These are phyloP conservation scores for Lepilemur septentrionalis DNA, from an alignment of 2,797 vertebrate genomes.

Conservation along the genomic window DNA sequence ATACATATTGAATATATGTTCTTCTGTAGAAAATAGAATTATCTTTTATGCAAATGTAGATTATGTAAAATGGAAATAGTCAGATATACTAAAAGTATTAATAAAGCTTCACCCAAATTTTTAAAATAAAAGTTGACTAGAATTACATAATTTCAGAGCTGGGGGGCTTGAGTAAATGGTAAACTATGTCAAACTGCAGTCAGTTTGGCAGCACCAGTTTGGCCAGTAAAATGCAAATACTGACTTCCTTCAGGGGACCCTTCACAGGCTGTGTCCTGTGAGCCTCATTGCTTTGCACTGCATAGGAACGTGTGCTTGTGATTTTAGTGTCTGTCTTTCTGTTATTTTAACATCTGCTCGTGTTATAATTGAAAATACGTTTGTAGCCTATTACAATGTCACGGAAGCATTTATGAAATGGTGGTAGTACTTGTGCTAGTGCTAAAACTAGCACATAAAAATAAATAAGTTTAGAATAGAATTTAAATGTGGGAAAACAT, in stretches of 20 bases:
- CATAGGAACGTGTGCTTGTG: not conserved
- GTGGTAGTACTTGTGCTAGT: not conserved
- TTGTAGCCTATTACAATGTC: not conserved
- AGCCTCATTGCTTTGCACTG: not conserved
- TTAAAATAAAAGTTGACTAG: not conserved
- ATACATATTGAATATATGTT: not conserved
- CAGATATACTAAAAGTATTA: not conserved
- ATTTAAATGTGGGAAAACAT: not conserved
- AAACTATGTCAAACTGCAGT: not conserved
- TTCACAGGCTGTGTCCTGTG: not conserved
- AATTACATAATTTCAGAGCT: slow-evolving; percentile 17
- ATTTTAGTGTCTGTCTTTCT: not conserved
- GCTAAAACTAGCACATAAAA: not conserved
- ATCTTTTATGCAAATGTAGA: not conserved
- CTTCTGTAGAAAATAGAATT: slow-evolving; percentile 2
- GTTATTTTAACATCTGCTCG: not conserved
- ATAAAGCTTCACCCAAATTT: not conserved
- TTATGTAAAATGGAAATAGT: slow-evolving; percentile 19
- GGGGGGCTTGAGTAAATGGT: not conserved
- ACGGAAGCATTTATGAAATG: not conserved
- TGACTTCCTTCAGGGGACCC: not conserved
- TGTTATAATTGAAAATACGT: not conserved
- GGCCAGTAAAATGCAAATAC: not conserved
- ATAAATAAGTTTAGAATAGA: not conserved
- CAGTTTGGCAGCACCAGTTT: not conserved